Evolutionary conservation across 2,113 vertebrate genomes (phyloP).

Genomic region (Paradoxurus hermaphroditus): DNA sequence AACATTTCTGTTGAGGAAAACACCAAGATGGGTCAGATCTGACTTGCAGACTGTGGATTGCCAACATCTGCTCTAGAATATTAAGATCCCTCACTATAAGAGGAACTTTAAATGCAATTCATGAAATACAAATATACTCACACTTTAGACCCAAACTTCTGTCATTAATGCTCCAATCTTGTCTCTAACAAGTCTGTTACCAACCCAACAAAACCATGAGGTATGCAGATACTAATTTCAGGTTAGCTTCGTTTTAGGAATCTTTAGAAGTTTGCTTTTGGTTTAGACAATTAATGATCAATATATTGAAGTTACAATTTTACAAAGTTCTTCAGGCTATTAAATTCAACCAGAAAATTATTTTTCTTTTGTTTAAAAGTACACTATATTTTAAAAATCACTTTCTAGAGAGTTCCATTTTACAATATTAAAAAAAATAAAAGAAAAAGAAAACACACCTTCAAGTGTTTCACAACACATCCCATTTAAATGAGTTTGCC

Average conservation of each 20-base stretch:
- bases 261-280: background rate
- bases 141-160: background rate
- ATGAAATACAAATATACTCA: background rate
- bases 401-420: background rate
- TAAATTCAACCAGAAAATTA: background rate
- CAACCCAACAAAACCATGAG: background rate
- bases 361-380: conserved; percentile 32
- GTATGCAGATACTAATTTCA: background rate
- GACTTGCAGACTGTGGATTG: background rate
- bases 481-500: conserved; percentile 39
- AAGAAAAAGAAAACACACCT: background rate
- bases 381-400: background rate
- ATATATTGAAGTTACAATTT: background rate
- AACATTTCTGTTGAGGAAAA: background rate
- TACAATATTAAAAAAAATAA: background rate
- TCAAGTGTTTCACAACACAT: conserved; percentile 30
- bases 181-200: background rate
- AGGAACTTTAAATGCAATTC: background rate
- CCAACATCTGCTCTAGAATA: background rate
- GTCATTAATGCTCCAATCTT: background rate
- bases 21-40: background rate
- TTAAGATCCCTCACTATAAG: background rate
- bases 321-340: background rate
- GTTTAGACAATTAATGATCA: background rate
- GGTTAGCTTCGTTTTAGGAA: conserved; percentile 18